phyloP scores from a whole-genome alignment of 2,113 vertebrate genomes.

The Lutjanus erythropterus region DNA sequence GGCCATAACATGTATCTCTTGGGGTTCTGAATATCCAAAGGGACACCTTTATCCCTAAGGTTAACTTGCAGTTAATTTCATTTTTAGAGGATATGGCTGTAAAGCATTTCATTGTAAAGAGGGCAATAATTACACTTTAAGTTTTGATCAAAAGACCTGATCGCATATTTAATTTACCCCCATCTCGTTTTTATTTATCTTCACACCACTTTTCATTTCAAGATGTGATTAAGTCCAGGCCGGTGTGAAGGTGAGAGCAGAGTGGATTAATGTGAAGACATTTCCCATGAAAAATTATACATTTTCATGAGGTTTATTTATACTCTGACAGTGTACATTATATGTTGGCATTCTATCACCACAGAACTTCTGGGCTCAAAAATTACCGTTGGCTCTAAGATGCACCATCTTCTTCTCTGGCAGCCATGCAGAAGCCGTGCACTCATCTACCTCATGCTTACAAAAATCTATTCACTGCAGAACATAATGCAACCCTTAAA shows the following conservation, averaged over 20 bases:
- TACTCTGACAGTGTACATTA: constrained; percentile 26
- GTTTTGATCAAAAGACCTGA: constrained; percentile 52
- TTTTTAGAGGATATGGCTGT: constrained; percentile 23
- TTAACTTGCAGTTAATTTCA: constrained; percentile 50
- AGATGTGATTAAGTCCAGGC: constrained; percentile 56
- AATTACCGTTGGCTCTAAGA: constrained; percentile 15
- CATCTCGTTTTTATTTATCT: constrained; percentile 58
- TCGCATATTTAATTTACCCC: constrained; percentile 34
- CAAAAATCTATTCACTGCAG: constrained; percentile 30
- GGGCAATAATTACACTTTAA: constrained; percentile 53
- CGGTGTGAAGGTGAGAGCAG: constrained; percentile 37
- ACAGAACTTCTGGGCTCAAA: constrained; percentile 17
- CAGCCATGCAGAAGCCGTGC: background rate
- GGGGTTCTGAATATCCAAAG: constrained; percentile 56
- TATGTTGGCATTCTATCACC: constrained; percentile 26
- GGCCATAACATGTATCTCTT: constrained; percentile 47
- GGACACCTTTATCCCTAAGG: constrained; percentile 45
- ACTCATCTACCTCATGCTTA: constrained; percentile 8
- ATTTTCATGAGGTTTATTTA: constrained; percentile 54
- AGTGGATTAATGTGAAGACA: constrained; percentile 32
- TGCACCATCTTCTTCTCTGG: background rate
- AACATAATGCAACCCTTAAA: constrained; percentile 26
- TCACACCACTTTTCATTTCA: constrained; percentile 50
- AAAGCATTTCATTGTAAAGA: constrained; percentile 26
- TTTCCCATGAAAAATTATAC: constrained; percentile 41